Base-by-base conservation (phyloP, 2,888 invertebrate species). In the Barypeithes pellucidus region DNA sequence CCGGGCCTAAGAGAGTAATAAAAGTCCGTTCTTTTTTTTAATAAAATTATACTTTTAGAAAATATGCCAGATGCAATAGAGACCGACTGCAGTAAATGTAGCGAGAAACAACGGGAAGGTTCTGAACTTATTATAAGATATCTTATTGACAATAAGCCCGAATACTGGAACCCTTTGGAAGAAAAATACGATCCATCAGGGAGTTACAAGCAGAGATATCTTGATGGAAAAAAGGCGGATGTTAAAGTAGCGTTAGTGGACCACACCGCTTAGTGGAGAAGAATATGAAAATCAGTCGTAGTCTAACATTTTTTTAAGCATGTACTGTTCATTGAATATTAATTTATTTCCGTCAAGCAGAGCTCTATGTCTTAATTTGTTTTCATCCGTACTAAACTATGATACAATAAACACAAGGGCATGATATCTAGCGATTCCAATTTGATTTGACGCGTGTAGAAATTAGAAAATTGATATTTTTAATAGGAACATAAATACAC, bases 31-130 rank as follows among this genome's bases (percentile, higher is more conserved):
- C 29, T 29, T 29, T 29, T 29, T 29, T 29, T 12, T 5, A 39
- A 12, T 12, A 3, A n/a, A n/a, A 20, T 22, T 69, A 29, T 65
- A 68, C 33, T 87, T 87, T 39, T 85, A 93, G 93, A 88, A 68
- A 91, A 90, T 76, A 87, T 93, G 54, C 92, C 93, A 0, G 93
- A 93, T 80, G 93, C 93, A 0, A 89, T 93, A 67, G 86, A 88
- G 77, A 91, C 91, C 50, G 90, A 91, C 77, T 93, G 93, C 81
- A 85, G 84, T 60, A 93, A 91, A 83, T 93, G 93, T 81, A 91
- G 89, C 9, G 88, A 89, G 41, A 90, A 88, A 75, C 93, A 93
- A 82, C 89, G 88, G 57, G 86, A 87, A 54, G 91, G 91, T 2
- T 89, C 92, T 0, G 90, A 92, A 61, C 88, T 88, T 79, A 90